These are phyloP conservation scores for Hesperia comma DNA, from an alignment of 2,888 invertebrate genomes.

Conservation along the genomic window DNA sequence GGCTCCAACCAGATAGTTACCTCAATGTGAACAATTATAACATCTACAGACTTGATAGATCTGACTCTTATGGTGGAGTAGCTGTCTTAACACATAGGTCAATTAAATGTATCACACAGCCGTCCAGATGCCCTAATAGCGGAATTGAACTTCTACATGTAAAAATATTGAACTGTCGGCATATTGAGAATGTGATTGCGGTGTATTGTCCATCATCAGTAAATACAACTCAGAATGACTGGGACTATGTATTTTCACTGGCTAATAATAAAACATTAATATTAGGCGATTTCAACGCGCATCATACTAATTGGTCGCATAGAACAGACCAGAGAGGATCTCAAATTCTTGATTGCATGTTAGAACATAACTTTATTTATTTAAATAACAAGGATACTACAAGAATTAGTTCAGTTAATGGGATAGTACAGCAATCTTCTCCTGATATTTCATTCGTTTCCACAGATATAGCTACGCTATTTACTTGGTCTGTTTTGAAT, in stretches of 20 bases:
- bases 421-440: conserved; percentile 24
- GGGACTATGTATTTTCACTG: conserved; percentile 35
- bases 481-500: no score
- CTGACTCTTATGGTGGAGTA: conserved; percentile 28
- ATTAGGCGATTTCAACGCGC: conserved; percentile 38
- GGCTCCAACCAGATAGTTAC: conserved; percentile 23
- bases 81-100: conserved; percentile 31
- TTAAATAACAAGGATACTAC: conserved; percentile 36
- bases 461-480: conserved; percentile 17
- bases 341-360: conserved; percentile 31
- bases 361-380: conserved; percentile 20
- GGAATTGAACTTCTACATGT: conserved; percentile 34
- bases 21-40: conserved; percentile 26
- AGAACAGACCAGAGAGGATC: conserved; percentile 35
- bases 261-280: conserved; percentile 14
- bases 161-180: conserved; percentile 34
- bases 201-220: conserved; percentile 36
- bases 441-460: conserved; percentile 37
- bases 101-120: background rate
- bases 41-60: conserved; percentile 23
- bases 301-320: conserved; percentile 38
- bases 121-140: background rate
- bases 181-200: conserved; percentile 35
- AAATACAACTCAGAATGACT: conserved; percentile 28
- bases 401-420: conserved; percentile 24